These are phyloP conservation scores for Microtus oregoni DNA, from an alignment of 2,113 vertebrate genomes.

Conservation along the genomic window DNA sequence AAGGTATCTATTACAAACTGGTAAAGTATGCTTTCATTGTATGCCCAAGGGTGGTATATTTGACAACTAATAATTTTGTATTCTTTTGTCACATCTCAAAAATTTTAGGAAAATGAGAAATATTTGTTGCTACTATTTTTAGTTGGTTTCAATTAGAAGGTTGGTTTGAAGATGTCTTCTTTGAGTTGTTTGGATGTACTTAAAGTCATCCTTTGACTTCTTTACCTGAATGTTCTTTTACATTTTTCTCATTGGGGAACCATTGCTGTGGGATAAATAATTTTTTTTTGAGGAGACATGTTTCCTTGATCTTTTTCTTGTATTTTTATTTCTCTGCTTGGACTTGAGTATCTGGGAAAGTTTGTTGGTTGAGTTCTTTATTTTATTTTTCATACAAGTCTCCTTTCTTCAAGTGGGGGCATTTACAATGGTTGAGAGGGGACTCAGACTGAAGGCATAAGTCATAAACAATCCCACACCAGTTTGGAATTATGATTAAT, in stretches of 20 bases:
- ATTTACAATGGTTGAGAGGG: background rate
- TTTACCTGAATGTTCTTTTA: background rate
- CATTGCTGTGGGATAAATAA: background rate
- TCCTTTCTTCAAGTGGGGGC: background rate
- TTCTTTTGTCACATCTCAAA: background rate
- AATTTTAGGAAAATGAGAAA: background rate
- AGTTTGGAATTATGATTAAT: no score
- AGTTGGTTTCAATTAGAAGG: background rate
- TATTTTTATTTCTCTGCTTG: background rate
- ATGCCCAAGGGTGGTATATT: background rate
- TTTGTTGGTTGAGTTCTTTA: background rate
- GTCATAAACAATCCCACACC: no score
- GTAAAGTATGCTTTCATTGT: background rate
- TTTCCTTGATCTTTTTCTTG: background rate
- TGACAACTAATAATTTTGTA: background rate
- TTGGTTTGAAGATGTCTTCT: background rate
- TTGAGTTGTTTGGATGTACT: background rate
- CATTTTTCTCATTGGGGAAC: background rate
- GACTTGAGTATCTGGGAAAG: background rate
- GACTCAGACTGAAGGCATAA: background rate
- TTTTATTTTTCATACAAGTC: background rate
- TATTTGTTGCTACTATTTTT: background rate
- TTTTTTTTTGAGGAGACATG: background rate
- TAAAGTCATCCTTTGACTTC: background rate
- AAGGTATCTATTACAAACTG: background rate